Evolutionary conservation across 2,797 vertebrate genomes (phyloP), one percentile per base, ranked within the genome.

Genomic region (Luscinia luscinia): DNA sequence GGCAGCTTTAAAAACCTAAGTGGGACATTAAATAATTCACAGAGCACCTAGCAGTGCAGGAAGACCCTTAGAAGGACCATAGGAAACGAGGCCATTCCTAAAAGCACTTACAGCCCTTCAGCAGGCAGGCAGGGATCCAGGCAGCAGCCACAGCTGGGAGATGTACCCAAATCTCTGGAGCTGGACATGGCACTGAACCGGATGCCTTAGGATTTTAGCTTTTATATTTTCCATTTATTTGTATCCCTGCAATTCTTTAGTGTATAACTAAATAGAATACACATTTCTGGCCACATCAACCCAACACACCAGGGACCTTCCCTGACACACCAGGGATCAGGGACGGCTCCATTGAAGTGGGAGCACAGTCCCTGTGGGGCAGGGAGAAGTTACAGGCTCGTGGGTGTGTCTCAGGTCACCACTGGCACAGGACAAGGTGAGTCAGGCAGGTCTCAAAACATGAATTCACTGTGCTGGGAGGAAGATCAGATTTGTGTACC

Each of bases 101-200:
- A 55, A 73, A 27, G 27, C 84, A 21, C 27, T 54, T 9, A 2
- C 1, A 58, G 73, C 26, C 79, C 68, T 49, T n/a, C 7, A 4
- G 3, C 51, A 72, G 70, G 3, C 51, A 72, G 70, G 61, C 24
- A 74, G 85, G 67, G n/a, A 17, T 20, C 3, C 69, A 63, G 38
- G 46, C 46, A 81, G 80, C 38, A 70, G 66, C 30, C 43, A 66
- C 18, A 34, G 30, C 77, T 36, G 2, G 5, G 54, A 49, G 11
- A 17, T 0, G 1, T 0, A 15, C 80, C 46, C 2, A 2, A 7
- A 2, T 2, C 1, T 0, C 26, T 3, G 5, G 12, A 61, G 40
- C 30, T 1, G 6, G 64, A 30, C 48, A 3, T 0, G 0, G 58
- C 46, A 2, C 3, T 4, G 43, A 38, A 8, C 23, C 15, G 23